These are phyloP conservation scores for Nephrotoma appendiculata DNA, from an alignment of 2,888 invertebrate genomes.

Conservation along the genomic window DNA sequence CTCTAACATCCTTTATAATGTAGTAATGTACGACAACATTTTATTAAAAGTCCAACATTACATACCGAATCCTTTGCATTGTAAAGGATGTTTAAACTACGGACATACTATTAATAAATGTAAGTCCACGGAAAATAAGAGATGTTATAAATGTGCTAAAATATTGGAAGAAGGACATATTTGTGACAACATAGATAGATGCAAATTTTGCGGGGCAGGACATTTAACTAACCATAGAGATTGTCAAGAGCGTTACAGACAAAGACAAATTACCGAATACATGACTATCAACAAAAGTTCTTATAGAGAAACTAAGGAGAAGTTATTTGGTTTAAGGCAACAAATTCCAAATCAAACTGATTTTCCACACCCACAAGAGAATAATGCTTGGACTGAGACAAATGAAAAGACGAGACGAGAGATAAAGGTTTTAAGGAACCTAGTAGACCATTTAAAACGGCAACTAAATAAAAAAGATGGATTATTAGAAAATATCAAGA, in stretches of 20 bases:
- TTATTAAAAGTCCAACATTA: background rate
- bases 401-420: no score
- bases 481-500: no score
- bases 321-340: background rate
- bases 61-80: background rate
- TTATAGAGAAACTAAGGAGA: background rate
- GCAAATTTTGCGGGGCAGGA: background rate
- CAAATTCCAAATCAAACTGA: background rate
- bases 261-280: background rate
- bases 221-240: background rate
- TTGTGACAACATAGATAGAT: background rate
- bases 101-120: background rate
- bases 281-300: background rate
- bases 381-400: background rate
- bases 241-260: background rate
- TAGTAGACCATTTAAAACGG: no score
- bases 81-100: background rate
- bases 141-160: no score
- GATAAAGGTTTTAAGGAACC: no score
- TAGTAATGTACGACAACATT: background rate
- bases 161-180: background rate
- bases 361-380: background rate
- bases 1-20: background rate
- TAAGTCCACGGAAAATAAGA: no score
- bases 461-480: no score